A percentile compares a stretch with the other conserved stretches of the same genome.
phyloP scores from a whole-genome alignment of 2,113 vertebrate species.

The Antidorcas marsupialis region DNA sequence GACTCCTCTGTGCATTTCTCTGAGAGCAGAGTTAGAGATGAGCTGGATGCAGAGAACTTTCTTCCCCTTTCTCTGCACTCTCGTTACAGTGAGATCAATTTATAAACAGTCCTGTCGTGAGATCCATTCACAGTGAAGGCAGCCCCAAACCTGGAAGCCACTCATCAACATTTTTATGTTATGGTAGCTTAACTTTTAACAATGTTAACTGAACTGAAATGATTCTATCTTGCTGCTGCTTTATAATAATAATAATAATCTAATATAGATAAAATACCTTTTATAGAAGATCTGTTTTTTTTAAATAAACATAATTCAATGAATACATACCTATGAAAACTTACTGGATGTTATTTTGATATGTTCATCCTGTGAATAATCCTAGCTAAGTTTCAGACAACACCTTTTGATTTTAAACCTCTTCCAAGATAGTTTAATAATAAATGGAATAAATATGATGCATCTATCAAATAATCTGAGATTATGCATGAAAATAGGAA shows the following conservation, averaged over 20 bases:
- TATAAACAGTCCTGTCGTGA: rapidly evolving
- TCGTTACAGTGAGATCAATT: not conserved
- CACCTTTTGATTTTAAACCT: not conserved
- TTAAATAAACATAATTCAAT: not conserved
- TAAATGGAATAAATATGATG: not conserved
- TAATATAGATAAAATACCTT: not conserved
- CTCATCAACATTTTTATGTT: not conserved
- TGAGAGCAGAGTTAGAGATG: not conserved
- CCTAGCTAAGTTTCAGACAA: not conserved
- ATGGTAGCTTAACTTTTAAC: not conserved
- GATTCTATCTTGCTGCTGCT: not conserved
- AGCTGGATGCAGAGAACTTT: not conserved
- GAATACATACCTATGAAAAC: not conserved
- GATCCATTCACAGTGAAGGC: not conserved
- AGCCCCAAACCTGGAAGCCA: not conserved
- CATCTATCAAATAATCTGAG: not conserved
- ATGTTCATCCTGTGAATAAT: not conserved
- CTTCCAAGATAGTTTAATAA: not conserved
- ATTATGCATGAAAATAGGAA: not conserved
- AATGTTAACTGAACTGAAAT: slow-evolving; percentile 6
- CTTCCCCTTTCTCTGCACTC: not conserved
- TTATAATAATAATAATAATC: not conserved
- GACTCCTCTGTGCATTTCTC: not conserved
- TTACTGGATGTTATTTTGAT: not conserved
- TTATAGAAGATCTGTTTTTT: not conserved